These are phyloP conservation scores for Otolemur garnettii DNA, from an alignment of 2,113 vertebrate species.

Conservation along the genomic window DNA sequence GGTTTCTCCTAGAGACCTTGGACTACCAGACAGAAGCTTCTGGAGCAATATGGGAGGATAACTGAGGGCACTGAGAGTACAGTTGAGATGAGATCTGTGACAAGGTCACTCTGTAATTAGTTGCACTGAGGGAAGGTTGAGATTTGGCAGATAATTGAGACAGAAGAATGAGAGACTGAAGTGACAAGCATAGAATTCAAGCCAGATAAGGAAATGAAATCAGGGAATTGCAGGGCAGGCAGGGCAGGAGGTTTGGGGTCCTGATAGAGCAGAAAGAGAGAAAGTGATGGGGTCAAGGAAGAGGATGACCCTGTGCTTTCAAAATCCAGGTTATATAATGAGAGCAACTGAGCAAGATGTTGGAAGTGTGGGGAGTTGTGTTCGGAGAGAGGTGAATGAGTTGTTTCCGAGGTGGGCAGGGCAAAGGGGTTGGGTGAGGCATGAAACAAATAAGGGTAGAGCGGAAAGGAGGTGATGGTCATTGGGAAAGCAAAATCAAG, in stretches of 20 bases:
- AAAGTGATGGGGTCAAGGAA: not conserved
- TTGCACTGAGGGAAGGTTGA: not conserved
- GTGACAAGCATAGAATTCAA: not conserved
- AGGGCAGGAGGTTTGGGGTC: not conserved
- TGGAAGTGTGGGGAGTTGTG: not conserved
- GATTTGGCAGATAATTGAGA: slow-evolving; percentile 19
- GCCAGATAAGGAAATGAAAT: not conserved
- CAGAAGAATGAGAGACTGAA: not conserved
- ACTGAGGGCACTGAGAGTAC: not conserved
- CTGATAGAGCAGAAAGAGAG: slow-evolving; percentile 3
- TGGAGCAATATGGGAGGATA: not conserved
- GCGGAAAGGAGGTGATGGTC: not conserved
- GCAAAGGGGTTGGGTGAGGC: not conserved
- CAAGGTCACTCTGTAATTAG: not conserved
- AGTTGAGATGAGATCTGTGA: not conserved
- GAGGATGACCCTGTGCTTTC: not conserved
- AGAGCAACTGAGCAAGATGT: not conserved
- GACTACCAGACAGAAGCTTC: slow-evolving; percentile 33
- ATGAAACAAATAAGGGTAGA: not conserved
- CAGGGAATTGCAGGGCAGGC: not conserved
- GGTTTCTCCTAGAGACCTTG: slow-evolving; percentile 15
- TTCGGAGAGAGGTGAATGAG: not conserved
- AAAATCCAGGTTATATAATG: not conserved
- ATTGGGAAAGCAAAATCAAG: slow-evolving; percentile 24
- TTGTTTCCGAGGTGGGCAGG: not conserved